Conservation (phyloP, 37 sponge, comb jelly and placozoan species). For the Theonella swinhoei region DNA sequence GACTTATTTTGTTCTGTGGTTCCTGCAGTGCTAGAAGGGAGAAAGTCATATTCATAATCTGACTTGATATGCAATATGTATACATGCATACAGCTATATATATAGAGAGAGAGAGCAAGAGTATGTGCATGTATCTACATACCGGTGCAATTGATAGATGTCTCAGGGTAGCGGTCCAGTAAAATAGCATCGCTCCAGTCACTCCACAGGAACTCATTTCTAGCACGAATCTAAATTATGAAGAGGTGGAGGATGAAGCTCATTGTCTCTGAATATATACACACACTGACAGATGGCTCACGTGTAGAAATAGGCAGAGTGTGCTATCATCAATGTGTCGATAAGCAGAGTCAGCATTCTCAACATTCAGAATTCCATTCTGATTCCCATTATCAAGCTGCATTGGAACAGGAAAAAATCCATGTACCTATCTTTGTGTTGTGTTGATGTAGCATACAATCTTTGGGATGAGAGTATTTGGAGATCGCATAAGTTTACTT, state of each 20-base stretch:
- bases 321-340: background rate
- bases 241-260: background rate
- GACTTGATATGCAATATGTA: too few relatives aligned
- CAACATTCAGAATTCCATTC: background rate
- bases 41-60: too few relatives aligned
- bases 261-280: background rate
- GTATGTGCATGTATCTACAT: too few relatives aligned
- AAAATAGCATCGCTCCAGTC: slow-evolving; percentile 42
- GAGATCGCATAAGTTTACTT: too few relatives aligned
- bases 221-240: slow-evolving; percentile 9
- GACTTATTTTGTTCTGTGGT: background rate
- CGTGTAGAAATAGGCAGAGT: background rate
- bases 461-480: too few relatives aligned
- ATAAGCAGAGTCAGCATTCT: background rate
- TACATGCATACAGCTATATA: too few relatives aligned
- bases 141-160: slow-evolving; percentile 29
- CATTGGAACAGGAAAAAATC: too few relatives aligned
- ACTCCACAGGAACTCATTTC: slow-evolving; percentile 49
- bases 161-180: slow-evolving; percentile 18
- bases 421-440: too few relatives aligned
- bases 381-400: background rate
- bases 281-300: background rate
- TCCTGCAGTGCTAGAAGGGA: too few relatives aligned
- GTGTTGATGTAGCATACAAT: too few relatives aligned
- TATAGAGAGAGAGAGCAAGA: too few relatives aligned